These are phyloP conservation scores for Synanthedon myopaeformis DNA, from an alignment of 2,888 invertebrate genomes.

Conservation along the genomic window DNA sequence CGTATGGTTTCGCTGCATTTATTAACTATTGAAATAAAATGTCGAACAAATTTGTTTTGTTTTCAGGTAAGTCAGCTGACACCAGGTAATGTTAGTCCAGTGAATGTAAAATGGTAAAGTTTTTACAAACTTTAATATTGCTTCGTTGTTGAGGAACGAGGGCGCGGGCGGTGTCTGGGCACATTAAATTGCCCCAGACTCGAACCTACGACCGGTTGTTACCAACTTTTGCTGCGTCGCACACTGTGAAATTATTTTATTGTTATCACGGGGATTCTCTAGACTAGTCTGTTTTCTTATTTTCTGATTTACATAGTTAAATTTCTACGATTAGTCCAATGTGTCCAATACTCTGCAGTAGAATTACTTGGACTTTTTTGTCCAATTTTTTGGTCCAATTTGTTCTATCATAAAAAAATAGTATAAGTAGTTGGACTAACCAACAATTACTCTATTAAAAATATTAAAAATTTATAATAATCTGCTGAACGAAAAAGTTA, in stretches of 20 bases:
- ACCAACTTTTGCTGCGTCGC: slow-evolving; percentile 25
- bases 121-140: slow-evolving; percentile 41
- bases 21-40: neutral
- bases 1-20: no score
- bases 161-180: slow-evolving; percentile 1
- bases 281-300: neutral
- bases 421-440: no score
- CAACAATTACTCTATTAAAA: no score
- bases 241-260: slow-evolving; percentile 30
- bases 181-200: slow-evolving; percentile 35
- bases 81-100: slow-evolving; percentile 27
- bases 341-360: no score
- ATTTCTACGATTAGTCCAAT: no score
- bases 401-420: no score
- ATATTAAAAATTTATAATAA: no score
- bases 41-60: slow-evolving; percentile 1
- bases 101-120: slow-evolving; percentile 18
- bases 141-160: slow-evolving; percentile 11
- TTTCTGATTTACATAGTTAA: no score
- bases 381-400: no score
- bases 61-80: slow-evolving; percentile 13
- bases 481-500: no score
- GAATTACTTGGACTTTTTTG: no score
- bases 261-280: slow-evolving; percentile 18
- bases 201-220: slow-evolving; percentile 29